Evolutionary conservation across 2,797 vertebrate species (phyloP).

Genomic region (Acipenser transmontanus): DNA sequence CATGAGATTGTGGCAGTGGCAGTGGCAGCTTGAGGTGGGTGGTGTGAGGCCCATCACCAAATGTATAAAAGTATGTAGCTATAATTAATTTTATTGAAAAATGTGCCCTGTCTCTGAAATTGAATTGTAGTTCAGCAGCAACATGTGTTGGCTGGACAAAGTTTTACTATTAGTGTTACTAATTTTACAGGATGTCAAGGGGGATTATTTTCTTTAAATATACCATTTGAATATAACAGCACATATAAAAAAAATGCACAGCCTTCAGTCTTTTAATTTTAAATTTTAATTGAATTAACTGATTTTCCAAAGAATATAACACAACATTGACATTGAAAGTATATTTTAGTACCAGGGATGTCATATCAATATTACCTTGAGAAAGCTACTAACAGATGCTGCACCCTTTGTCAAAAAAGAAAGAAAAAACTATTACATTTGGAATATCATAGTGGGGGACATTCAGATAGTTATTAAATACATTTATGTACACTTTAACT

Average conservation of each 20-base stretch:
- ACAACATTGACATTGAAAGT: constrained; percentile 55
- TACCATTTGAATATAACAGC: too few relatives aligned
- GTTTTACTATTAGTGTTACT: too few relatives aligned
- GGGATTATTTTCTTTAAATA: too few relatives aligned
- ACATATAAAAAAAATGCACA: background rate
- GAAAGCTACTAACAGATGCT: constrained; percentile 40
- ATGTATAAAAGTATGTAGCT: too few relatives aligned
- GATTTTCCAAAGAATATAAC: constrained; percentile 56
- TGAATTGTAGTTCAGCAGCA: too few relatives aligned
- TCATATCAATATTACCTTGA: constrained; percentile 28
- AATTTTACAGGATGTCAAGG: too few relatives aligned
- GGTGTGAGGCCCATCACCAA: too few relatives aligned
- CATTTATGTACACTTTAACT: background rate
- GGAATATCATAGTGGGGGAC: constrained; percentile 36
- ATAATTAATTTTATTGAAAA: too few relatives aligned
- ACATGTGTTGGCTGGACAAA: too few relatives aligned
- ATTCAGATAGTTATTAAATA: constrained; percentile 61
- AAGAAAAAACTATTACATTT: constrained; percentile 39
- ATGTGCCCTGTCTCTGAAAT: too few relatives aligned
- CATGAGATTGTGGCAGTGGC: too few relatives aligned
- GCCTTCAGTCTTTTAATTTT: constrained; percentile 25
- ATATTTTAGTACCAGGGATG: constrained; percentile 39
- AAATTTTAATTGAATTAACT: constrained; percentile 47
- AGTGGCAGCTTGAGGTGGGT: too few relatives aligned
- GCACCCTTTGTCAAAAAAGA: constrained; percentile 40